A percentile compares a stretch with the other conserved stretches of the same genome.
These are phyloP conservation scores for Xanthostigma xanthostigma DNA, from an alignment of 2,888 invertebrate species.

Conservation along the genomic window DNA sequence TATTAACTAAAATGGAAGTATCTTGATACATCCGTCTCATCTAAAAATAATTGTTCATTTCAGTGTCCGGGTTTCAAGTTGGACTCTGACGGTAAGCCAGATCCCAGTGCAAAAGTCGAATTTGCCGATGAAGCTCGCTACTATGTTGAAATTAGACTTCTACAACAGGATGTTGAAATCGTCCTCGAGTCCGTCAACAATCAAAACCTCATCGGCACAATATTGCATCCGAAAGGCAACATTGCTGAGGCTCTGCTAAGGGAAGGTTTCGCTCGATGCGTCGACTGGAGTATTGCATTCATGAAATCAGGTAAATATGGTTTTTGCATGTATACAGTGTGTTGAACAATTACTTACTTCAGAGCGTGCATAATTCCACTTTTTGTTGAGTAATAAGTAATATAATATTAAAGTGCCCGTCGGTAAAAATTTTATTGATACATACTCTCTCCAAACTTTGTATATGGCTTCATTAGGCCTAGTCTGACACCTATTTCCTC, in stretches of 20 bases:
- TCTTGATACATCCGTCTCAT: too few relatives aligned
- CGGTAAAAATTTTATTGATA: too few relatives aligned
- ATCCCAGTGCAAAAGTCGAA: conserved; percentile 46
- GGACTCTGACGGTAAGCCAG: conserved; percentile 53
- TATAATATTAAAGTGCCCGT: too few relatives aligned
- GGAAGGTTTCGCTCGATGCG: conserved; percentile 88
- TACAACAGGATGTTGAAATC: conserved; percentile 83
- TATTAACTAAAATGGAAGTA: too few relatives aligned
- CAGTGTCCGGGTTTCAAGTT: conserved; percentile 69
- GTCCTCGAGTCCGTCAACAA: conserved; percentile 86
- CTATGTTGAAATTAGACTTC: conserved; percentile 79
- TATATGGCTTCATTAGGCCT: too few relatives aligned
- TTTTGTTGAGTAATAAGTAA: too few relatives aligned
- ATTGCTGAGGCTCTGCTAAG: conserved; percentile 84
- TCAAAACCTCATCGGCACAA: conserved; percentile 84
- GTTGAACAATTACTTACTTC: too few relatives aligned
- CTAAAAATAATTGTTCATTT: conserved; percentile 11
- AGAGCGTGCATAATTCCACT: too few relatives aligned
- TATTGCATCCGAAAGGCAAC: conserved; percentile 81
- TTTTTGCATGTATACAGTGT: background rate
- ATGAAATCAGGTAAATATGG: conserved; percentile 43
- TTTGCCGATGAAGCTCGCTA: conserved; percentile 85
- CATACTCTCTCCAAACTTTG: too few relatives aligned
- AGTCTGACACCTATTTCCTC: too few relatives aligned
- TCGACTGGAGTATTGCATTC: conserved; percentile 82